A percentile compares a stretch with the other conserved stretches of the same genome.
phyloP scores from a whole-genome alignment of 2,888 invertebrate genomes.

The Salpingus planirostris region DNA sequence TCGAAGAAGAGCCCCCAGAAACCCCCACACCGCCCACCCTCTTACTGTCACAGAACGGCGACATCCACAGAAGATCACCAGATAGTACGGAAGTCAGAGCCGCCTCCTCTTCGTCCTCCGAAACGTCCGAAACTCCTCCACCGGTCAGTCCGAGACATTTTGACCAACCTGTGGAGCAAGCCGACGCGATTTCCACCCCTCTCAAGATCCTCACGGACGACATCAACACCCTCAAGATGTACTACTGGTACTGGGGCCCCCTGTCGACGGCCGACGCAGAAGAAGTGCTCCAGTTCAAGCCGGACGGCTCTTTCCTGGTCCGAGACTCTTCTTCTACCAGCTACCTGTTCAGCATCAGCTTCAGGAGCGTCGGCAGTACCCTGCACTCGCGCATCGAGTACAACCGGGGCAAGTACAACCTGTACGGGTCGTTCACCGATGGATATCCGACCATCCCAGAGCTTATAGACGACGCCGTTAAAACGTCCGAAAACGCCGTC shows the following conservation, averaged over 20 bases:
- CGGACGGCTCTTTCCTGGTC: conserved; percentile 69
- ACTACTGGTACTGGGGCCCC: conserved; percentile 78
- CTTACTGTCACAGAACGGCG: too few species aligned
- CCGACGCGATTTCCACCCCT: too few species aligned
- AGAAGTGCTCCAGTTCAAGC: conserved; percentile 55
- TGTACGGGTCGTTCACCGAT: conserved; percentile 38
- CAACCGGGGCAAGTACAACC: conserved; percentile 50
- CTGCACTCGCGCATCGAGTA: conserved; percentile 69
- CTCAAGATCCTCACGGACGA: too few species aligned
- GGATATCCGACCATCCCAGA: conserved; percentile 56
- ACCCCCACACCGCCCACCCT: too few species aligned
- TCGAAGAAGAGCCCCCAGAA: too few species aligned
- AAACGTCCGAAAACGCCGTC: conserved; percentile 58
- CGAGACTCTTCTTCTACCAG: conserved; percentile 67
- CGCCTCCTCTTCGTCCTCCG: too few species aligned
- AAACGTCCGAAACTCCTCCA: too few species aligned
- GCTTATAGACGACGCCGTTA: conserved; percentile 65
- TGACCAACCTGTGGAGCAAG: too few species aligned
- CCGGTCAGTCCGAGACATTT: too few species aligned
- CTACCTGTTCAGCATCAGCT: conserved; percentile 64
- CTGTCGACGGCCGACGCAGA: conserved; percentile 65
- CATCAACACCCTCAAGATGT: conserved; percentile 40
- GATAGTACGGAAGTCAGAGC: too few species aligned
- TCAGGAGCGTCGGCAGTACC: conserved; percentile 56
- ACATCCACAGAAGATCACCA: too few species aligned